Base-by-base conservation (phyloP, 2,888 invertebrate genomes). In the Stenotaenia linearis region DNA sequence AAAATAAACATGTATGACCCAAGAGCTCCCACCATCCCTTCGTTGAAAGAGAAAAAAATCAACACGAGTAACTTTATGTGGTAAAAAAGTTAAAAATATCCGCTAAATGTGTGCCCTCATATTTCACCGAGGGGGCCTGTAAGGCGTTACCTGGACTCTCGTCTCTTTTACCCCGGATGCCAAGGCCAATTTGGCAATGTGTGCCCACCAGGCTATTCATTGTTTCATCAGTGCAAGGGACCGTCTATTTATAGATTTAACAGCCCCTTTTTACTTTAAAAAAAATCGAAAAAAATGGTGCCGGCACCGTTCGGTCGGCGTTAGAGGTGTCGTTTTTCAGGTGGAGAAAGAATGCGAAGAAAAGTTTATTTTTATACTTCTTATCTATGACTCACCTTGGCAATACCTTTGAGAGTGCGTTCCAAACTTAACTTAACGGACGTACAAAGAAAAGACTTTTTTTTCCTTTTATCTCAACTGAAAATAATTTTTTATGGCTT, bases 241-340 rank as follows among this genome's bases (percentile, higher is more conserved):
- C 50, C 28, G 18, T 69, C 25, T 69, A 69, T 69, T 69, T 69
- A 69, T 69, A 69, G 69, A 28, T 9, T 69, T 25, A 69, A 69
- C 69, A 69, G 69, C 69, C 69, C 69, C 69, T 18, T n/a, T n/a
- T 69, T 25, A 25, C 69, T 28, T 25, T 69, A 69, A 28, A 69
- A 12, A 69, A 69, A 28, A 45, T 7, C n/a, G 4, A 45, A 18
- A 45, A 18, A 45, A 45, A 45, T 45, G 45, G 12, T 7, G 45
- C 4, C 69, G 25, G 69, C 25, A 25, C 25, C 25, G n/a, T 28
- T 69, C 69, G 69, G 69, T 69, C 69, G 69, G 25, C 69, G 25
- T 69, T 69, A 69, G 25, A 69, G 45, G 77, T 77, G 77, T 77
- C 77, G 45, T 77, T 77, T 77, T 77, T 77, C 77, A 77, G 77